A percentile compares a stretch with the other conserved stretches of the same genome.
These are phyloP conservation scores for Bos javanicus DNA, from an alignment of 2,113 vertebrate species.

Conservation along the genomic window DNA sequence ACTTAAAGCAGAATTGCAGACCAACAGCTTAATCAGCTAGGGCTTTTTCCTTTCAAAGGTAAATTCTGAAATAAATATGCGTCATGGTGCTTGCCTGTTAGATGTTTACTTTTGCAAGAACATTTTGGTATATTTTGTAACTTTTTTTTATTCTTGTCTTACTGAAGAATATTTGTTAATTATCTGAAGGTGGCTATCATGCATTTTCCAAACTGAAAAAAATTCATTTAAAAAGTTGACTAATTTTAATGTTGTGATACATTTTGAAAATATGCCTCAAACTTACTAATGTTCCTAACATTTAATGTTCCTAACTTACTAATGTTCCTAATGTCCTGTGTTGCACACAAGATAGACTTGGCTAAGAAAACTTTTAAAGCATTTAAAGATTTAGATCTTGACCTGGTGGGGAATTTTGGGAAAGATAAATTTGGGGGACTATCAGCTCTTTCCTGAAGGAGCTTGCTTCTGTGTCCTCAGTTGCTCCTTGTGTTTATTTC, in stretches of 20 bases:
- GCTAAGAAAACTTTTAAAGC: neutral
- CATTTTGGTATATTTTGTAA: neutral
- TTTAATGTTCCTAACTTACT: neutral
- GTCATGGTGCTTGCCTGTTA: neutral
- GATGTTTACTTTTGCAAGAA: neutral
- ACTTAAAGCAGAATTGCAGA: neutral
- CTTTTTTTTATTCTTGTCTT: neutral
- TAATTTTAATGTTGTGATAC: neutral
- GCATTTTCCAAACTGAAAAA: slow-evolving; percentile 2
- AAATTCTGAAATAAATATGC: neutral
- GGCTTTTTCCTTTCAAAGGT: slow-evolving; percentile 7
- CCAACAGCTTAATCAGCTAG: neutral
- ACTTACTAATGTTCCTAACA: neutral
- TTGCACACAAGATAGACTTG: neutral
- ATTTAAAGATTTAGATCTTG: slow-evolving; percentile 13
- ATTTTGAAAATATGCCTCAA: neutral
- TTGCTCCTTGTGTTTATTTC: neutral
- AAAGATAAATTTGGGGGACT: neutral
- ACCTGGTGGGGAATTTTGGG: neutral
- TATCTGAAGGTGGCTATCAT: neutral
- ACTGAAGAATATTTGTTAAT: neutral
- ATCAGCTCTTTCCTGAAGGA: neutral
- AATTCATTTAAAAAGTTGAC: slow-evolving; percentile 8
- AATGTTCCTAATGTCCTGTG: neutral
- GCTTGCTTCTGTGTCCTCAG: neutral